Conservation (phyloP, 2,888 invertebrate species). For the Melanostoma mellinum region DNA sequence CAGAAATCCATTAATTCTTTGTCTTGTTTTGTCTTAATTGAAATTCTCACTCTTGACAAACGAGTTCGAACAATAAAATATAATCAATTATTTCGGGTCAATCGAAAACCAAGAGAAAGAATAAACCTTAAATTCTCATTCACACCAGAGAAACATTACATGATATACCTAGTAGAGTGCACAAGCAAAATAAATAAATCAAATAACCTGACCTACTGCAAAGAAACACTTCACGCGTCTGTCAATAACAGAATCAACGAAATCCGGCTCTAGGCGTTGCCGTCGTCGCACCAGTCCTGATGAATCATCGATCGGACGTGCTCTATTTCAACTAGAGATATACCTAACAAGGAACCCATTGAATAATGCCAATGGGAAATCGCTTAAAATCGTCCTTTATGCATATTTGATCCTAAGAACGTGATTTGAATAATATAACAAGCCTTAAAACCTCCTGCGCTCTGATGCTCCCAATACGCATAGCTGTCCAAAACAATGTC, state of each 20-base stretch:
- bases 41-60: too few relatives aligned
- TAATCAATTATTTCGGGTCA: too few relatives aligned
- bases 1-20: too few relatives aligned
- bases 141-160: not conserved
- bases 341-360: not conserved
- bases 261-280: not conserved
- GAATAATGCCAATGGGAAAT: slow-evolving; percentile 26
- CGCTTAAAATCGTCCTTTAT: slow-evolving; percentile 37
- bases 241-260: slow-evolving; percentile 18
- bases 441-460: slow-evolving; percentile 1
- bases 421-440: slow-evolving; percentile 24
- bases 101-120: too few relatives aligned
- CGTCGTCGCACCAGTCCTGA: not conserved
- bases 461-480: slow-evolving; percentile 13
- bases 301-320: slow-evolving; percentile 27
- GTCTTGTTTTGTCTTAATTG: too few relatives aligned
- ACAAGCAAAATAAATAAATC: not conserved
- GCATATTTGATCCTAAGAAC: slow-evolving; percentile 43
- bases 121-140: too few relatives aligned
- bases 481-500: not conserved
- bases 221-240: slow-evolving; percentile 3
- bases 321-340: slow-evolving; percentile 1
- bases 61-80: too few relatives aligned
- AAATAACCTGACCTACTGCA: slow-evolving; percentile 9
- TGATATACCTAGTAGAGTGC: not conserved